Base-by-base conservation (phyloP, 92 coral and sea anemone species). In the Paramuricea clavata region DNA sequence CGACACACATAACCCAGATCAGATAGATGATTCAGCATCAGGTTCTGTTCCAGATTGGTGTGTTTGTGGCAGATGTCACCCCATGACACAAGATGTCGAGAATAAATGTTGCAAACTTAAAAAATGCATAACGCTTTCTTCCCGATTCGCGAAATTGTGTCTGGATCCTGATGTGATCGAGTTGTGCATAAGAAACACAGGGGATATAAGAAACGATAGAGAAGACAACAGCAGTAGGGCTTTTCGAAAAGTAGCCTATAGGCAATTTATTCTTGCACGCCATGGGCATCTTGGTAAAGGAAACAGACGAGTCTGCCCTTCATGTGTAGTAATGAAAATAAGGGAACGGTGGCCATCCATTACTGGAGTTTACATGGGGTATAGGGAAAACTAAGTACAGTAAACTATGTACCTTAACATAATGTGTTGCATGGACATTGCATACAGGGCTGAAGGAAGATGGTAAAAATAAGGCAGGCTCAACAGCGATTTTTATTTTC, bases 111-210 rank as follows among this genome's bases (percentile, higher is more conserved):
- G 93, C 67, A 81, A 87, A 5, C 41, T 52, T 11, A 60, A 86
- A 12, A 80, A 81, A 23, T 86, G 88, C 72, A 81, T 74, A 21
- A 91, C 94, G 15, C 52, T 12, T 6, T 68, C 81, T 6, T 23
- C 43, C 35, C 85, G 87, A 2, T 86, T 74, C 64, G 59, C 25
- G 36, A 86, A 92, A 52, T 74, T 92, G 2, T 92, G 94, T 10
- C 43, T 89, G 3, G 91, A 89, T 49, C 86, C 92, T 6, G 94
- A 92, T 34, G 92, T 92, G 61, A 52, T 92, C 1, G 86, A 92
- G 49, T 64, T 92, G 8, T 34, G 67, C 11, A 49, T 89, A 0
- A 2, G 78, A 12, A 86, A 86, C 54, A 5, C 76, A 13, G 82
- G 60, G 1, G 94, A 86, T 28, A 83, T 87, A 4, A n/a, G 91